These are phyloP conservation scores for Schizothorax lantsangensis DNA, from an alignment of 2,797 vertebrate genomes.

Conservation along the genomic window DNA sequence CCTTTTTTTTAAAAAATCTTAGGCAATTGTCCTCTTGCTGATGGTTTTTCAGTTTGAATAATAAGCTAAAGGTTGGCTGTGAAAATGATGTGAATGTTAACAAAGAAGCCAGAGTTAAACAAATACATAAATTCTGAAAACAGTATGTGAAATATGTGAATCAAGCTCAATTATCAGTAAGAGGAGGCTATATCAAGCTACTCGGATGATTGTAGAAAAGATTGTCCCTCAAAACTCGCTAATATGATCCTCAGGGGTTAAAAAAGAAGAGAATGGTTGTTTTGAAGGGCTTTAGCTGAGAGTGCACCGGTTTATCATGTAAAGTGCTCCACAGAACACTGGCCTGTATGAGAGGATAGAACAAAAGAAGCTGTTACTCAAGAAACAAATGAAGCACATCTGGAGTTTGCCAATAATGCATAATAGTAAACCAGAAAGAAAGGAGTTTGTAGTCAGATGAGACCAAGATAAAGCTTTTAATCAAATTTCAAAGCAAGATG, in stretches of 20 bases:
- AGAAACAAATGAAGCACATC: slow-evolving; percentile 11
- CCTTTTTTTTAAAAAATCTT: background rate
- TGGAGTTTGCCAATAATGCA: slow-evolving; percentile 17
- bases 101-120: background rate
- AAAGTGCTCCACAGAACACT: background rate
- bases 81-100: background rate
- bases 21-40: background rate
- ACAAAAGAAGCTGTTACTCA: slow-evolving; percentile 9
- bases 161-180: background rate
- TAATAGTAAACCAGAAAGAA: background rate
- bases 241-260: background rate
- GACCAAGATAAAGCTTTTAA: slow-evolving; percentile 8
- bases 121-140: background rate
- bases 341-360: background rate
- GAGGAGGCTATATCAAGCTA: background rate
- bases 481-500: background rate
- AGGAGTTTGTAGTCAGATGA: background rate
- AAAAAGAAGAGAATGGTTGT: background rate
- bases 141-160: background rate
- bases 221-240: background rate
- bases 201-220: background rate
- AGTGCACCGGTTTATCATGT: background rate
- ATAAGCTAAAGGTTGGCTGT: background rate
- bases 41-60: background rate
- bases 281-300: background rate